phyloP scores from a whole-genome alignment of 2,888 invertebrate species.

The Phorcus lineatus region DNA sequence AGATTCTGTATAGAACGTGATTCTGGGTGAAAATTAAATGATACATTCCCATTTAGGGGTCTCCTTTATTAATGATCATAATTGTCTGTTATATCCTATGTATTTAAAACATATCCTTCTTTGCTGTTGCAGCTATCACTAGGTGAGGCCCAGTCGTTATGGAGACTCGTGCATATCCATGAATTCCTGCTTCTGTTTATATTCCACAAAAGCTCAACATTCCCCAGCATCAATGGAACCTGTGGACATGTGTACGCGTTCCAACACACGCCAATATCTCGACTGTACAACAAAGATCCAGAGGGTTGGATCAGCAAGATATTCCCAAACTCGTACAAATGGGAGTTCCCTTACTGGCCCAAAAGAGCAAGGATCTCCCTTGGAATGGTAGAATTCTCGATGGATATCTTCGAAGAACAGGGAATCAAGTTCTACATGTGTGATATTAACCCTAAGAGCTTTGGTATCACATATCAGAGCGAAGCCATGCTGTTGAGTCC shows the following conservation, averaged over 20 bases:
- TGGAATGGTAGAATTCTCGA: constrained; percentile 65
- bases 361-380: constrained; percentile 62
- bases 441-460: constrained; percentile 53
- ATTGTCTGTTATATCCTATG: too few species aligned
- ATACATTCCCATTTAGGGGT: background rate
- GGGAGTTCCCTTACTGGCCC: constrained; percentile 62
- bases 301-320: constrained; percentile 31
- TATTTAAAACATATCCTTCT: too few species aligned
- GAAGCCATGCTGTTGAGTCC: constrained; percentile 59
- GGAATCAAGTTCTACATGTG: constrained; percentile 66
- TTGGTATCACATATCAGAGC: constrained; percentile 56
- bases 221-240: constrained; percentile 59
- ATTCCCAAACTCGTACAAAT: constrained; percentile 54
- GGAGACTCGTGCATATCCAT: constrained; percentile 64
- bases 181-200: constrained; percentile 64
- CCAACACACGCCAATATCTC: constrained; percentile 40
- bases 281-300: constrained; percentile 12
- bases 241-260: constrained; percentile 62
- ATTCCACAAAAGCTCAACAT: constrained; percentile 55
- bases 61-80: background rate
- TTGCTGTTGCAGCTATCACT: constrained; percentile 57
- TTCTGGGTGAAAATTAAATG: background rate
- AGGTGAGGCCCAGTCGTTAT: constrained; percentile 67
- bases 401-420: constrained; percentile 58
- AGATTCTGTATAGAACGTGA: background rate